Evolutionary conservation across 1,140 invertebrate genomes (phyloP).

Genomic region (Delia radicum): DNA sequence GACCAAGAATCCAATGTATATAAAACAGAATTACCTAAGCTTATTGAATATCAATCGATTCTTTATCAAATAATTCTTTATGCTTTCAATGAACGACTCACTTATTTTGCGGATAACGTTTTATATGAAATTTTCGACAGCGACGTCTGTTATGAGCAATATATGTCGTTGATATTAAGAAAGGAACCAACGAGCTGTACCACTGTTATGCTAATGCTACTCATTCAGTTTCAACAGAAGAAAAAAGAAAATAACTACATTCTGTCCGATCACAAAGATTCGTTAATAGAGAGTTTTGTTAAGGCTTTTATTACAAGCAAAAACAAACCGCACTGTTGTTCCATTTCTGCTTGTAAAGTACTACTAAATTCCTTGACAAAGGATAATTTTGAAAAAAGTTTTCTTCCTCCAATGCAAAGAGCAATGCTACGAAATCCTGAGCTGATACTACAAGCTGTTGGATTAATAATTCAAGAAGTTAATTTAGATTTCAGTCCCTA

Average conservation of each 20-base stretch:
- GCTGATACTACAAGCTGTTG: conserved; percentile 80
- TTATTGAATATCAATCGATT: conserved; percentile 42
- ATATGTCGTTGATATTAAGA: conserved; percentile 34
- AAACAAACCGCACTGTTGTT: conserved; percentile 68
- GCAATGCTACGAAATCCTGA: conserved; percentile 93
- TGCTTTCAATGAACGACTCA: conserved; percentile 36
- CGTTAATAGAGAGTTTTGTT: conserved; percentile 73
- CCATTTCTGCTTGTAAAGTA: conserved; percentile 66
- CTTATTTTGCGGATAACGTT: conserved; percentile 42
- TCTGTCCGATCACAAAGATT: conserved; percentile 56
- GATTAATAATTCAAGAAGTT: conserved; percentile 70
- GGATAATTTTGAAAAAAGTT: conserved; percentile 72
- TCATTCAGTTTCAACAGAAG: conserved; percentile 34
- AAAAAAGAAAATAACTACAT: conserved; percentile 26
- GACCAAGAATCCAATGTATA: conserved; percentile 38
- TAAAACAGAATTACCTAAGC: conserved; percentile 43
- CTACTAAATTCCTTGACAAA: conserved; percentile 67
- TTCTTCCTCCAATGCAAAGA: conserved; percentile 86
- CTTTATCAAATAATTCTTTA: conserved; percentile 42
- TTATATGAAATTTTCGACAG: conserved; percentile 47
- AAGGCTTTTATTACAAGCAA: conserved; percentile 82
- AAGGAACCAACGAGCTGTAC: conserved; percentile 40
- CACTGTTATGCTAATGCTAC: conserved; percentile 40
- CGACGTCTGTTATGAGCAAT: conserved; percentile 36
- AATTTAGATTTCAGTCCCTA: conserved; percentile 79